Base-by-base conservation (phyloP, 2,888 invertebrate genomes). In the Plebejus argus region DNA sequence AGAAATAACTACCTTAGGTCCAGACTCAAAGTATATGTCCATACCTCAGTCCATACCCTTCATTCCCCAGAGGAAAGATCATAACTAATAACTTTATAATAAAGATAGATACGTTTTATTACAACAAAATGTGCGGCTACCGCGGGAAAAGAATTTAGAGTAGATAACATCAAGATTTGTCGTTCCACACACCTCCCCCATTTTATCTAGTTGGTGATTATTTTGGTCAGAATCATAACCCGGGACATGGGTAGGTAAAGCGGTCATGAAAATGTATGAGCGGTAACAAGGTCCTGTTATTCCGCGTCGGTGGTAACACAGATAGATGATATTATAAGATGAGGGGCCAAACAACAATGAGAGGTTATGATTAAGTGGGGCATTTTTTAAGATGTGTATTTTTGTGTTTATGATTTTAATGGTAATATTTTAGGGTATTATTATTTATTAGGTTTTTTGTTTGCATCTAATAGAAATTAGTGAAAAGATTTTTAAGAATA, bases 231-330 rank as follows among this genome's bases (percentile, higher is more conserved):
- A 45, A 49, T 56, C 39, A 18, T 74, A 78, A 61, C 49, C 74
- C 88, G 90, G 85, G 87, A 89, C 90, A 93, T 92, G 91, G 89
- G 91, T 92, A 85, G 90, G 88, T 92, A 92, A 90, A 89, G 90
- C 89, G 87, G 78, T 92, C 91, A 93, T 94, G 91, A 94, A 94
- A 93, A 94, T 94, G 93, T 92, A 94, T 93, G 93, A 94, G 85
- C 87, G 86, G 87, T 92, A 93, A 92, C 92, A 86, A 92, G 91
- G 77, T 81, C 90, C 90, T 90, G 93, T 93, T 93, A 93, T 93
- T 93, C 93, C 93, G 91, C 92, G 84, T 87, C 87, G 87, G 70
- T 91, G 90, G 91, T 93, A 91, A 93, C 93, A 91, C 89, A 92
- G 93, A 93, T 88, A 92, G 90, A 93, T 90, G 91, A 80, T 79